Evolutionary conservation across 2,797 vertebrate species (phyloP).

Genomic region (Chiloscyllium punctatum): DNA sequence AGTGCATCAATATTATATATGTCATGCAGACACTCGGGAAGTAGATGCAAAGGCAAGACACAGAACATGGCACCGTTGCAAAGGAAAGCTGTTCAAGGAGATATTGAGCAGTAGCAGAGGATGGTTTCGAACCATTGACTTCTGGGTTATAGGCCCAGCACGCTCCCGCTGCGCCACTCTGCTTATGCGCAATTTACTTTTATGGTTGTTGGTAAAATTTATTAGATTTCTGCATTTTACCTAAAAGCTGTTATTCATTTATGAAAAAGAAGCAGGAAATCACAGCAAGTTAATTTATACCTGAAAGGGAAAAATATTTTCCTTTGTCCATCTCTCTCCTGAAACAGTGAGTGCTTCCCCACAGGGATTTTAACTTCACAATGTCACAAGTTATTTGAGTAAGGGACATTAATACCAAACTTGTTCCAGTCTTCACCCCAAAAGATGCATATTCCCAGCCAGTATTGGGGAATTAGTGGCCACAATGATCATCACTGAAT

Average conservation of each 20-base stretch:
- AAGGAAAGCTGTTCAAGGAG: too few relatives aligned
- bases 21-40: too few relatives aligned
- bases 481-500: neutral
- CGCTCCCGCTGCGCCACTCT: too few relatives aligned
- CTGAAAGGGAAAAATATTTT: neutral
- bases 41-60: too few relatives aligned
- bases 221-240: neutral
- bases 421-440: neutral
- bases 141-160: too few relatives aligned
- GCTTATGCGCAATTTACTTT: neutral
- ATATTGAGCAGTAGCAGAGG: too few relatives aligned
- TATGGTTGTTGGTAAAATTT: neutral
- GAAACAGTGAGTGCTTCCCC: neutral
- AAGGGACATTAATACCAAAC: neutral
- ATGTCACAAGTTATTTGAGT: neutral
- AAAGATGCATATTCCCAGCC: neutral
- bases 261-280: neutral
- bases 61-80: too few relatives aligned
- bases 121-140: too few relatives aligned
- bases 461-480: neutral
- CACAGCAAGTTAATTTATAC: neutral
- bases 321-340: neutral
- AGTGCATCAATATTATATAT: too few relatives aligned
- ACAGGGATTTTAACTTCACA: neutral
- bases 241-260: neutral